phyloP scores from a whole-genome alignment of 2,888 invertebrate species.

The Leptarthrus brevirostris region DNA sequence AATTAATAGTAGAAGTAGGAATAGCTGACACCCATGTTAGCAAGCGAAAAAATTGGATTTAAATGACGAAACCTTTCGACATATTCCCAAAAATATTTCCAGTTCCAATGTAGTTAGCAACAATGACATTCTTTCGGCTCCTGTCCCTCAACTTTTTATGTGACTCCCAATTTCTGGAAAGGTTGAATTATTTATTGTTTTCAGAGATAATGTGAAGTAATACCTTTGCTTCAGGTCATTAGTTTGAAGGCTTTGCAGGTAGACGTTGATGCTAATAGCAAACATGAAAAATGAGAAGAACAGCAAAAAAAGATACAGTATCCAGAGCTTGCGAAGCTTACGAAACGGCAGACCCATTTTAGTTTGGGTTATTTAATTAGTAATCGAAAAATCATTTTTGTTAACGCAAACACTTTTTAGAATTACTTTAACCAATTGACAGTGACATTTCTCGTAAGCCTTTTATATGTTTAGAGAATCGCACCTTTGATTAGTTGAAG shows the following conservation, averaged over 20 bases:
- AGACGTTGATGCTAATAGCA: conserved; percentile 65
- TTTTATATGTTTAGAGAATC: no score
- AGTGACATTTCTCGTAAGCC: no score
- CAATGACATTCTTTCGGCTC: conserved; percentile 72
- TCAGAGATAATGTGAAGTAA: not conserved
- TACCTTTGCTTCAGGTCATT: conserved; percentile 30
- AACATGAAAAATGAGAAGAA: conserved; percentile 67
- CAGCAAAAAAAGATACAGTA: conserved; percentile 64
- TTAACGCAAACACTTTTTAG: no score
- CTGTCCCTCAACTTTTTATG: conserved; percentile 38
- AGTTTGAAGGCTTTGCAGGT: conserved; percentile 63
- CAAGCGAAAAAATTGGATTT: conserved; percentile 6
- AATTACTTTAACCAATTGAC: no score
- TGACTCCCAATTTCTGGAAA: conserved; percentile 44
- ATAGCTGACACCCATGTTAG: conserved; percentile 16
- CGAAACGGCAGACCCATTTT: conserved; percentile 58
- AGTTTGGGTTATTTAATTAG: no score
- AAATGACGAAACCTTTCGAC: conserved; percentile 79
- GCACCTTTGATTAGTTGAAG: no score
- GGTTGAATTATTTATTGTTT: no score
- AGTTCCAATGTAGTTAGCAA: conserved; percentile 90
- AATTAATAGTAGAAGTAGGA: not conserved
- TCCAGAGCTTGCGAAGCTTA: conserved; percentile 64
- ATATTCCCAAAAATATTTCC: conserved; percentile 82
- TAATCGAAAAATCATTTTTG: no score